Evolutionary conservation across 1,140 invertebrate genomes (phyloP).

Genomic region (Brachionus asplanchnoidis): DNA sequence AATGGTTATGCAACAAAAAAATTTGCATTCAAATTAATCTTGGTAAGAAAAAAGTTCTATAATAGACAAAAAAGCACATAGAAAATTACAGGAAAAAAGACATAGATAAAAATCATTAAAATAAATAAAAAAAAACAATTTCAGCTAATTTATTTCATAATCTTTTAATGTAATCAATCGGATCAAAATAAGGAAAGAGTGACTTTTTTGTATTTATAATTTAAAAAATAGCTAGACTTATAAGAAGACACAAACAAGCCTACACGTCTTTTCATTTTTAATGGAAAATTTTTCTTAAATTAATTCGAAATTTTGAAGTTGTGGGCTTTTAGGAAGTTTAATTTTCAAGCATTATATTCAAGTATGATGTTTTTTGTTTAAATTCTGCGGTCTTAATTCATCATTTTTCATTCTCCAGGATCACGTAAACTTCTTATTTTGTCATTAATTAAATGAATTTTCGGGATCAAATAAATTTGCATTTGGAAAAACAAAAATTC

Average conservation of each 20-base stretch:
- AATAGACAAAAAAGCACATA: neutral
- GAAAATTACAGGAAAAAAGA: constrained; percentile 37
- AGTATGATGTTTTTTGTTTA: neutral
- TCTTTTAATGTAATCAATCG: constrained; percentile 32
- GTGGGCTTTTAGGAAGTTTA: neutral
- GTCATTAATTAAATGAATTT: neutral
- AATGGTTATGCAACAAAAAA: constrained; percentile 19
- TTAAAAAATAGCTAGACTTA: neutral
- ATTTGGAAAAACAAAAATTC: neutral
- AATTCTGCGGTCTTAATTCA: neutral
- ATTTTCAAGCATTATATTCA: neutral
- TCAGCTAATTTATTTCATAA: constrained; percentile 32
- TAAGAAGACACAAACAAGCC: neutral
- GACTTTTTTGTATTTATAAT: neutral
- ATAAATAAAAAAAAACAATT: constrained; percentile 8
- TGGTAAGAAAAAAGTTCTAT: neutral
- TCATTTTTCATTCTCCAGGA: neutral
- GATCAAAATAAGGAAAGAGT: neutral
- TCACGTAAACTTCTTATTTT: constrained; percentile 2
- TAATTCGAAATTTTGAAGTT: neutral
- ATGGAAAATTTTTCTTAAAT: neutral
- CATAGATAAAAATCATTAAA: constrained; percentile 13
- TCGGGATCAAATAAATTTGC: constrained; percentile 1
- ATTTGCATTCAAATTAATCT: constrained; percentile 30
- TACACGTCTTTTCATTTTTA: neutral